A percentile compares a stretch with the other conserved stretches of the same genome.
Evolutionary conservation across 2,113 vertebrate genomes (phyloP).

Genomic region (Dryoscopus gambensis): DNA sequence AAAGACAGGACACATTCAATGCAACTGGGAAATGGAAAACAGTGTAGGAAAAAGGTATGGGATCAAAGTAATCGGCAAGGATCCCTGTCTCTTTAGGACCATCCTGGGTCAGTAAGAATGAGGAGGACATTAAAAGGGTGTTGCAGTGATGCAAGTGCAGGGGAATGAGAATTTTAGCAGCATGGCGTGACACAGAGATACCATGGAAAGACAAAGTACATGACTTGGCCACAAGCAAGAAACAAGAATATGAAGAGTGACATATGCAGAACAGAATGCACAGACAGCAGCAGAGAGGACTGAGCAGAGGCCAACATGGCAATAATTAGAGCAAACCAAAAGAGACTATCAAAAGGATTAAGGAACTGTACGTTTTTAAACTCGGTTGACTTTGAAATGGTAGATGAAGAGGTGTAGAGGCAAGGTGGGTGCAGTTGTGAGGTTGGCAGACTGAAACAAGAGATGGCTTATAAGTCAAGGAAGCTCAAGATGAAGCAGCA

Average conservation of each 20-base stretch:
- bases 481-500: background rate
- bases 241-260: background rate
- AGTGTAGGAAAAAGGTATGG: background rate
- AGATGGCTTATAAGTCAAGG: background rate
- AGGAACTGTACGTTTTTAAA: background rate
- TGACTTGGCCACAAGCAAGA: background rate
- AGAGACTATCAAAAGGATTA: background rate
- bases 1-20: background rate
- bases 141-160: background rate
- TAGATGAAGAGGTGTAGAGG: background rate
- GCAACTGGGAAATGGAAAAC: background rate
- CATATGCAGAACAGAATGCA: background rate
- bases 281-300: background rate
- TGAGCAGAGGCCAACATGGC: background rate
- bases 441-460: background rate
- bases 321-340: background rate
- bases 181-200: background rate
- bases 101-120: background rate
- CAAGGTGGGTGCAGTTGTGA: background rate
- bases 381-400: background rate
- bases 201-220: background rate
- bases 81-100: background rate
- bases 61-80: background rate
- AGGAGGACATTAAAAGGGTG: background rate
- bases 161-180: background rate